phyloP scores from a whole-genome alignment of 2,113 vertebrate genomes.

The Menidia beryllina region DNA sequence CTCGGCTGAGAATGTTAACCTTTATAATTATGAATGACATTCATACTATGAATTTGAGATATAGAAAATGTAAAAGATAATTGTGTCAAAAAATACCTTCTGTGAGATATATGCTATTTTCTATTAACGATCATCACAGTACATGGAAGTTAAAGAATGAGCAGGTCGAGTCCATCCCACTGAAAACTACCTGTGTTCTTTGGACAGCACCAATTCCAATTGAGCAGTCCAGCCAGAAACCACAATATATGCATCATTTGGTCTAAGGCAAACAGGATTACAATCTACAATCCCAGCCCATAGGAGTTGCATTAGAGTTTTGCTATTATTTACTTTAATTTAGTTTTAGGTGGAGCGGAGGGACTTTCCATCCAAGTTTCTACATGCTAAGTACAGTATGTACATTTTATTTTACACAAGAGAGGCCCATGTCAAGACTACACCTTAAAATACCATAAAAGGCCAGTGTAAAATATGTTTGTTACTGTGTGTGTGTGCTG shows the following conservation, averaged over 20 bases:
- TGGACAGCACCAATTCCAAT: conserved; percentile 63
- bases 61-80: conserved; percentile 41
- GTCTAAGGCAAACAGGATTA: conserved; percentile 67
- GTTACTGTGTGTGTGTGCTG: conserved; percentile 53
- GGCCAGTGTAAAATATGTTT: too few relatives aligned
- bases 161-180: conserved; percentile 44
- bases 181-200: conserved; percentile 50
- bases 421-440: background rate
- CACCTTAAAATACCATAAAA: conserved; percentile 38
- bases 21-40: conserved; percentile 38
- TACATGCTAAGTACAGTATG: conserved; percentile 61
- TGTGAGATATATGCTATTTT: conserved; percentile 48
- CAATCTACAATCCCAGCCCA: conserved; percentile 64
- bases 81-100: conserved; percentile 57
- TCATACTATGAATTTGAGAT: conserved; percentile 16
- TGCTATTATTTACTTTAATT: conserved; percentile 73
- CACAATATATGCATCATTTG: conserved; percentile 81
- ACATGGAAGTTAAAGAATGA: conserved; percentile 39
- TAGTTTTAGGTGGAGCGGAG: conserved; percentile 54
- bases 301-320: conserved; percentile 79
- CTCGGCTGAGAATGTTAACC: conserved; percentile 23
- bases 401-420: conserved; percentile 65
- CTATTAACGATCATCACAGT: conserved; percentile 61
- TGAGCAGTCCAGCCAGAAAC: conserved; percentile 74
- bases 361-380: conserved; percentile 49